Base-by-base conservation (phyloP, 2,113 vertebrate genomes). In the Pavo muticus region DNA sequence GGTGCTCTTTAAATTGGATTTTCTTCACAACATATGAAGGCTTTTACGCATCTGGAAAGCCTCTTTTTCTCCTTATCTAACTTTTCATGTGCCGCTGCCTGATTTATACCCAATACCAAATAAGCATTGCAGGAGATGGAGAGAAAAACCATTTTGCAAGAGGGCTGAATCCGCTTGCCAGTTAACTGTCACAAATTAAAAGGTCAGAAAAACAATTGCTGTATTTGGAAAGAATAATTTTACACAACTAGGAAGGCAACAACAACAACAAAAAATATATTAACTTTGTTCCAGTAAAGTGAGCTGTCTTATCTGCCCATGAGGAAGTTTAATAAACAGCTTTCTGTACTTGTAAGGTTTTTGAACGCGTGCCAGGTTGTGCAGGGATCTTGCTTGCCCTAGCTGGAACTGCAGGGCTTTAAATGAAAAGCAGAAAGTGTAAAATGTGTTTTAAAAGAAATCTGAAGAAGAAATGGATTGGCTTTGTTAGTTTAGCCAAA, bases 181-280 rank as follows among this genome's bases (percentile, higher is more conserved):
- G 63, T 45, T 59, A n/a, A 69, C 65, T 73, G 47, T 19, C 47
- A 39, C 75, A 54, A 95, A 95, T 82, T 64, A 35, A 91, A 95
- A 91, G 91, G 88, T 85, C 88, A 81, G 67, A 35, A 73, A 93
- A 77, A 77, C 80, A 91, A 85, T n/a, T 44, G 2, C 71, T 91
- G 88, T 30, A 48, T 91, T 88, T 82, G 88, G 84, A 82, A 91
- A 91, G 75, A 60, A 81, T 12, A 59, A 81, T 82, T 88, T 88
- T 73, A 77, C 84, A 88, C 84, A 84, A 64, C 79, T 47, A 52
- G 73, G 54, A 48, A 50, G n/a, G 72, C 54, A n/a, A 56, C 1
- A 48, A 54, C 29, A 48, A 54, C 27, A 29, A 39, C 56, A 35
- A 61, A 20, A 32, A 16, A 47, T 18, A 45, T 19, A 67, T 42